A percentile compares a stretch with the other conserved stretches of the same genome.
Evolutionary conservation across 37 sponge, comb jelly and placozoan species (phyloP).

Genomic region (Beroe ovata): DNA sequence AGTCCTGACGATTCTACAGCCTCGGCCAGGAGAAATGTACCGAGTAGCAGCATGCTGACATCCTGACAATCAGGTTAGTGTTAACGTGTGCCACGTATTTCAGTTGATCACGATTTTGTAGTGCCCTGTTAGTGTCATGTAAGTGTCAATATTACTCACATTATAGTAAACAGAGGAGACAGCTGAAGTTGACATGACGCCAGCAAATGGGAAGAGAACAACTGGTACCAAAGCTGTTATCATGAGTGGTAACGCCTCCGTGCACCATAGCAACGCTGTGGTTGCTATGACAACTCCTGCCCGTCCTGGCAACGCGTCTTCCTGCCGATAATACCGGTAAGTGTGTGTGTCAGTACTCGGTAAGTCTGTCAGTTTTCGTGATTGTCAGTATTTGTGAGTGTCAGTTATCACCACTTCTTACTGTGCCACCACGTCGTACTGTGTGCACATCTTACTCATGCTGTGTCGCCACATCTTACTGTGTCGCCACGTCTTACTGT

Average conservation of each 20-base stretch:
- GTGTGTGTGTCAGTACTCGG: too few species aligned
- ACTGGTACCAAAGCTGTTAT: slow-evolving; percentile 88
- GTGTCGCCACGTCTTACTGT: neutral
- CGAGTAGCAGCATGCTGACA: slow-evolving; percentile 85
- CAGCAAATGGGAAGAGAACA: slow-evolving; percentile 85
- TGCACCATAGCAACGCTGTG: slow-evolving; percentile 88
- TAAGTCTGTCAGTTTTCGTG: too few species aligned
- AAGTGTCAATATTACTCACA: slow-evolving; percentile 21
- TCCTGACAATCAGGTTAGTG: slow-evolving; percentile 62
- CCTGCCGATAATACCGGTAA: too few species aligned
- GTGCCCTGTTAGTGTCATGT: too few species aligned
- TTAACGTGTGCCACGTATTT: too few species aligned
- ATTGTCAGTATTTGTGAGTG: too few species aligned
- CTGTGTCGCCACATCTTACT: neutral
- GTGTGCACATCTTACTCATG: slow-evolving; percentile 75
- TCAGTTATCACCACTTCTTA: too few species aligned
- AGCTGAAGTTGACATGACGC: slow-evolving; percentile 63
- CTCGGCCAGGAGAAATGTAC: slow-evolving; percentile 87
- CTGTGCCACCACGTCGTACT: too few species aligned
- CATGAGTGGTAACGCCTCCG: slow-evolving; percentile 81
- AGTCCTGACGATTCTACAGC: slow-evolving; percentile 88
- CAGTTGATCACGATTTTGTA: too few species aligned
- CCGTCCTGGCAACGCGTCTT: slow-evolving; percentile 10
- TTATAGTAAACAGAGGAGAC: slow-evolving; percentile 54
- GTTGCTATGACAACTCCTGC: slow-evolving; percentile 80